Evolutionary conservation across 2,797 vertebrate genomes (phyloP), one percentile per base, ranked within the genome.

Genomic region (Melanotaenia maccullochi): DNA sequence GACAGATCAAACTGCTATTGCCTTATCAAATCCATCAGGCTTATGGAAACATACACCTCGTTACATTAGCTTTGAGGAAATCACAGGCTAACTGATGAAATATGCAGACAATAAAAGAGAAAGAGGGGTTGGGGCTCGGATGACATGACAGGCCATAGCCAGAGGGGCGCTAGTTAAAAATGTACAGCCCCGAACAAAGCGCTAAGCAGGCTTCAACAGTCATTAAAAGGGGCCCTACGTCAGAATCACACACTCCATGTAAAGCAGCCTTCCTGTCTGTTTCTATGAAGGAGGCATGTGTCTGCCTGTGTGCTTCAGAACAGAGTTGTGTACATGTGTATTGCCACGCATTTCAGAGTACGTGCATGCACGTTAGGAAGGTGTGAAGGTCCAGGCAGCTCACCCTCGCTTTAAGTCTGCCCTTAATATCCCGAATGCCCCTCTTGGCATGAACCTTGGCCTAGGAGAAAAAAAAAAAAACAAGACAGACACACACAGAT

Each of bases 391-490:
- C 36, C 18, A 9, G 14, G 66, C 36, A 42, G 88, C 93, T 20
- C 87, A 99, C 98, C 96, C 95, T 97, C 52, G 95, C 94, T 90
- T 96, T 97, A 20, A 99, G 96, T 85, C 96, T 96, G 91, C 94
- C 97, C 94, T 94, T 98, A 89, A 99, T 95, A 85, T 97, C 97
- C 75, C 94, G 96, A 76, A 99, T 95, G 75, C 97, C 97, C 91
- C 96, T 96, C 86, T 94, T 99, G 49, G 97, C 97, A 20, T 99
- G 96, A 90, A 90, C 96, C 94, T 97, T 98, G 89, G 97, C 97
- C 97, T 98, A 87, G 77, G 65, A 82, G 65, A 56, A 57, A 63
- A 56, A 57, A 63, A 56, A 30, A 30, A 71, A 22, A 68, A 71
- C 42, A 35, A 63, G 42, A 61, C 71, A 57, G 44, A 66, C 57